phyloP scores from a whole-genome alignment of 2,888 invertebrate species.

The Epinotia demarniana region DNA sequence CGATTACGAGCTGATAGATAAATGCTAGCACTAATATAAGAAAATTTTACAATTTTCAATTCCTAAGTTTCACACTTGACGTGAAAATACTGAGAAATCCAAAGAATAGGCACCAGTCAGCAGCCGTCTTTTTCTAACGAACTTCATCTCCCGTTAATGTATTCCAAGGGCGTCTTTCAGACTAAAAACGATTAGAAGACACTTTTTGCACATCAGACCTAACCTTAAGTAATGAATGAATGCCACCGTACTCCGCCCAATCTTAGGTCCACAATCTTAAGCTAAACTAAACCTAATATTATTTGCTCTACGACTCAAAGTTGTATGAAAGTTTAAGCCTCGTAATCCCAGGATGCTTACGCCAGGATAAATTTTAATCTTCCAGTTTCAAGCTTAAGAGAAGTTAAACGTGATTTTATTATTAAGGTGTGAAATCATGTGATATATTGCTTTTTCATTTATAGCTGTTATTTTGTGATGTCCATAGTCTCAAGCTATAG shows the following conservation, averaged over 20 bases:
- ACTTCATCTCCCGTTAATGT: not conserved
- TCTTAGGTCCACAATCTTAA: not conserved
- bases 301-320: not conserved
- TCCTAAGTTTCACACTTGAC: not conserved
- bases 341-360: slow-evolving; percentile 20
- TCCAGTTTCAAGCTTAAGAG: slow-evolving; percentile 16
- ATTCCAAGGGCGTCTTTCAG: slow-evolving; percentile 14
- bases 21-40: no score
- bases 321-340: not conserved
- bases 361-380: slow-evolving; percentile 26
- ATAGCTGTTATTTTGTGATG: no score
- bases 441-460: not conserved
- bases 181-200: slow-evolving; percentile 22
- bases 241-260: slow-evolving; percentile 5
- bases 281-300: not conserved
- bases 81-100: not conserved
- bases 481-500: no score
- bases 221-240: slow-evolving; percentile 28
- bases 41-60: no score
- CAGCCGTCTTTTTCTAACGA: slow-evolving; percentile 1
- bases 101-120: not conserved
- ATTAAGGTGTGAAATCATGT: slow-evolving; percentile 2
- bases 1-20: no score
- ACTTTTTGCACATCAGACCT: slow-evolving; percentile 28
- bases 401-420: slow-evolving; percentile 13